A percentile compares a stretch with the other conserved stretches of the same genome.
These are phyloP conservation scores for Etia nguti DNA, from an alignment of 2,113 vertebrate species.

Conservation along the genomic window DNA sequence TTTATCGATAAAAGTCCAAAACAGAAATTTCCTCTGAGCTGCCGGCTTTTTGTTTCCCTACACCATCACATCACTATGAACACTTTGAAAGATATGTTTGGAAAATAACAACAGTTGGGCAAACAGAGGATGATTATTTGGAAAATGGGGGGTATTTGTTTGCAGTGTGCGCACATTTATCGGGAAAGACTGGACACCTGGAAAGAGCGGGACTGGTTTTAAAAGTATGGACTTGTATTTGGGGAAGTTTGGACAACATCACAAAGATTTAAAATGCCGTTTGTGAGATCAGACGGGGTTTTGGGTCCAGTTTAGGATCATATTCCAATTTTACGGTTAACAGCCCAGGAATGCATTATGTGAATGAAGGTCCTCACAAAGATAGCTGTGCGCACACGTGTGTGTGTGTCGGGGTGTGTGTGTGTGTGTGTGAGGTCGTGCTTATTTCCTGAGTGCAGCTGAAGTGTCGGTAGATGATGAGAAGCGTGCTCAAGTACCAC, in stretches of 20 bases:
- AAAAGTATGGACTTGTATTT: accelerated
- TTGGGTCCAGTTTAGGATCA: neutral
- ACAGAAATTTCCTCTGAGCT: neutral
- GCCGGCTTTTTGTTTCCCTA: accelerated
- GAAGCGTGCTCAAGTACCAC: conserved; percentile 38
- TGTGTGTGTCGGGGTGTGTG: neutral
- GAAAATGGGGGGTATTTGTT: neutral
- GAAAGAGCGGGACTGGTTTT: neutral
- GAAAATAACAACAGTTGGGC: neutral
- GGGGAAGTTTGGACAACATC: neutral
- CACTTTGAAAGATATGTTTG: neutral
- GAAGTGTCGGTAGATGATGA: conserved; percentile 28
- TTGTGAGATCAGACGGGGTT: neutral
- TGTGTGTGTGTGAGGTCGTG: neutral
- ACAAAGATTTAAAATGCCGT: neutral
- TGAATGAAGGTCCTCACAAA: neutral
- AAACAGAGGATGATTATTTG: neutral
- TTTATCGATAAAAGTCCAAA: neutral
- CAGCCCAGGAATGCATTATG: neutral
- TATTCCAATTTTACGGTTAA: neutral
- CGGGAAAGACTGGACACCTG: neutral
- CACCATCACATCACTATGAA: neutral
- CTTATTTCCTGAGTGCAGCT: neutral
- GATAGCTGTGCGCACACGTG: accelerated
- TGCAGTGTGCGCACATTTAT: neutral